Conservation (phyloP, 92 coral and sea anemone genomes). For the Porites lobata region DNA sequence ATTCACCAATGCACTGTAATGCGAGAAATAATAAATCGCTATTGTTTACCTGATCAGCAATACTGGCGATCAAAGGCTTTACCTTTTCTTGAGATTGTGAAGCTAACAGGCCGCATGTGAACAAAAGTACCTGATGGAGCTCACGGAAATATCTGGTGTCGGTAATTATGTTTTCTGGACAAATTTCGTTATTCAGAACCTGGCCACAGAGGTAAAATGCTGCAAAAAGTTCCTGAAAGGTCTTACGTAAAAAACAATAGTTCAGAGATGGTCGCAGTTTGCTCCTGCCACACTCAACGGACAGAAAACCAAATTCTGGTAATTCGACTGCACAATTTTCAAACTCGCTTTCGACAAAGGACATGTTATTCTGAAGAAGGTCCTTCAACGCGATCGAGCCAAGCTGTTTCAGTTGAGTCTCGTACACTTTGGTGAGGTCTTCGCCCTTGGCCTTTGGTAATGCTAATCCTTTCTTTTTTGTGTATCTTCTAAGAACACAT, state of each 20-base stretch:
- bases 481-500: too few relatives aligned
- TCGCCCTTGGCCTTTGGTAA: neutral
- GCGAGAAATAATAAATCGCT: accelerated
- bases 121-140: too few relatives aligned
- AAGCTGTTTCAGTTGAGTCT: too few relatives aligned
- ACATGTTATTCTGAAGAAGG: neutral
- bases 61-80: too few relatives aligned
- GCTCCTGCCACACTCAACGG: neutral
- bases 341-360: slow-evolving; percentile 5
- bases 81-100: too few relatives aligned
- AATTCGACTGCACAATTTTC: neutral
- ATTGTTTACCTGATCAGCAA: too few relatives aligned
- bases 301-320: neutral
- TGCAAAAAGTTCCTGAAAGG: neutral
- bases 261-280: neutral
- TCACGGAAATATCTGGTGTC: neutral
- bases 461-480: neutral
- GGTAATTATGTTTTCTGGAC: neutral
- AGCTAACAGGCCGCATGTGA: too few relatives aligned
- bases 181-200: too few relatives aligned
- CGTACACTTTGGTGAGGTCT: neutral
- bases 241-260: too few relatives aligned
- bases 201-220: slow-evolving; percentile 15
- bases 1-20: too few relatives aligned
- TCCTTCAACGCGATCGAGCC: neutral